Evolutionary conservation across 2,888 invertebrate genomes (phyloP).

Genomic region (Chymomyza amoena): DNA sequence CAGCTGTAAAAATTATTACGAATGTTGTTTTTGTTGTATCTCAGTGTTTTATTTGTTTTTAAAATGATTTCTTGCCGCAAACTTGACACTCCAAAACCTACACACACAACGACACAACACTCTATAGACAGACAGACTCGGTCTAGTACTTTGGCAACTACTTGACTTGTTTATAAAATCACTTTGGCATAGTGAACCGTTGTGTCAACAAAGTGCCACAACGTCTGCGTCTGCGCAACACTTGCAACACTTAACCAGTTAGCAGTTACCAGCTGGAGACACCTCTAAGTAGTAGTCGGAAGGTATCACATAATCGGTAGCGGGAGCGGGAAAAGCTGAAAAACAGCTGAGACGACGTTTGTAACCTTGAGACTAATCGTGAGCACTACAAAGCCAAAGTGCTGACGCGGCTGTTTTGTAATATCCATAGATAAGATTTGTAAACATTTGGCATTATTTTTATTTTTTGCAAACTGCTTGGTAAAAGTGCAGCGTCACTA

Average conservation of each 20-base stretch:
- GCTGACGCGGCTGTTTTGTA: constrained; percentile 31
- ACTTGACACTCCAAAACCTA: constrained; percentile 7
- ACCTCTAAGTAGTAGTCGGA: neutral
- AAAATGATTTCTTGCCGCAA: constrained; percentile 25
- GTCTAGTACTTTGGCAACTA: constrained; percentile 12
- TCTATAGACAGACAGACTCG: constrained; percentile 10
- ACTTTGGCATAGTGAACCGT: constrained; percentile 71
- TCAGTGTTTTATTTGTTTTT: constrained; percentile 48
- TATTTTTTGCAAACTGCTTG: constrained; percentile 11
- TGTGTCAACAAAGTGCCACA: constrained; percentile 44
- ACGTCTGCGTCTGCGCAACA: constrained; percentile 10
- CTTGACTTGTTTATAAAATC: constrained; percentile 50
- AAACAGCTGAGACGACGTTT: constrained; percentile 22
- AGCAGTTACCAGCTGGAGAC: neutral
- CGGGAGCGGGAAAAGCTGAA: constrained; percentile 8
- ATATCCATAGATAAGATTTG: constrained; percentile 7
- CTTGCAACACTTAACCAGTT: neutral
- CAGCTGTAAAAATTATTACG: neutral
- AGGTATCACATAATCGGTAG: neutral
- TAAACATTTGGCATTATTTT: constrained; percentile 19
- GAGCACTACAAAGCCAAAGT: constrained; percentile 7
- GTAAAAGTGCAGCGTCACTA: constrained; percentile 68
- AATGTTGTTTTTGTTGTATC: constrained; percentile 19
- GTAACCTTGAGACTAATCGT: constrained; percentile 53
- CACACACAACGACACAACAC: constrained; percentile 1